Conservation (phyloP, 1,140 invertebrate species). For the Oedothorax gibbosus region DNA sequence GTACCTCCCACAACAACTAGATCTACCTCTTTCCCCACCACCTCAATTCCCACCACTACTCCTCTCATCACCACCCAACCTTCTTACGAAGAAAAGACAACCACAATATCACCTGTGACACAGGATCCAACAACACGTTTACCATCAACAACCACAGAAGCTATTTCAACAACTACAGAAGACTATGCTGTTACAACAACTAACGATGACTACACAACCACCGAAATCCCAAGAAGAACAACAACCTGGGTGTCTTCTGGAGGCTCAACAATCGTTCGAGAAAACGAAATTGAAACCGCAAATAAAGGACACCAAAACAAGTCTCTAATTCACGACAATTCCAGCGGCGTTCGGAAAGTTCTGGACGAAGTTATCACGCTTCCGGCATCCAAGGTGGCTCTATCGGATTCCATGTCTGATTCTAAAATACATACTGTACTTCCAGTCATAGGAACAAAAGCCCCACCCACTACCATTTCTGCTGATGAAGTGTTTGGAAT, state of each 20-base stretch:
- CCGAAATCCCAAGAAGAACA: not conserved
- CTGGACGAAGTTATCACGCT: conserved; percentile 17
- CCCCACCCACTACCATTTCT: not conserved
- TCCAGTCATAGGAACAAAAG: conserved; percentile 35
- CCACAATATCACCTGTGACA: too few species aligned
- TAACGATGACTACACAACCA: not conserved
- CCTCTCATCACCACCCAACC: not conserved
- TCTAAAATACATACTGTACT: conserved; percentile 40
- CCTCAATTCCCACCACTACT: not conserved
- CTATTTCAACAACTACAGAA: not conserved
- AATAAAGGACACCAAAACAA: conserved; percentile 8
- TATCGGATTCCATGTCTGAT: not conserved
- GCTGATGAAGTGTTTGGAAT: not conserved
- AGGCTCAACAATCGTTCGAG: not conserved
- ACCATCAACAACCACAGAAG: conserved; percentile 13
- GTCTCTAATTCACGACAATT: conserved; percentile 52
- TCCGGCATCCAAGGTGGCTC: conserved; percentile 36
- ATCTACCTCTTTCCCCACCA: not conserved
- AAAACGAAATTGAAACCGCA: not conserved
- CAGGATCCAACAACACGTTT: not conserved
- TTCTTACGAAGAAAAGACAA: not conserved
- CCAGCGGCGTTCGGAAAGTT: conserved; percentile 48
- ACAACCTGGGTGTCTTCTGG: not conserved
- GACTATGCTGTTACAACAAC: not conserved
- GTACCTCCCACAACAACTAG: not conserved